These are phyloP conservation scores for Palaemon carinicauda DNA, from an alignment of 1,140 invertebrate genomes.

Conservation along the genomic window DNA sequence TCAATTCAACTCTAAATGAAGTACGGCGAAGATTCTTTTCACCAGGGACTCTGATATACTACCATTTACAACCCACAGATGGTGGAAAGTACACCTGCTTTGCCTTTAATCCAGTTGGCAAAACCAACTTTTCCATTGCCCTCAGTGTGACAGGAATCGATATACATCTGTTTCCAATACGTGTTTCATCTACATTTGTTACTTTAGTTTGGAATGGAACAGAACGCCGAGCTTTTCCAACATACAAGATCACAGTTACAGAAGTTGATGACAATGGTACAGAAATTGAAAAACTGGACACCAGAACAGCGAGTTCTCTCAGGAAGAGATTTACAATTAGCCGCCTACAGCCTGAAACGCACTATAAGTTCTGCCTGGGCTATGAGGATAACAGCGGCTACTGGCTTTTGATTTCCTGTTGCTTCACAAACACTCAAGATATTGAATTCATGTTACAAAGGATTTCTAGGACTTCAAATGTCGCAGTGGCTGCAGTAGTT, in stretches of 20 bases:
- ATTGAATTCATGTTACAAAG: slow-evolving; percentile 62
- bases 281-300: slow-evolving; percentile 63
- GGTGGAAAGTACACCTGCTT: slow-evolving; percentile 62
- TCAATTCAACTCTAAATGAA: slow-evolving; percentile 63
- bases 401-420: slow-evolving; percentile 65
- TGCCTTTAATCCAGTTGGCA: slow-evolving; percentile 61
- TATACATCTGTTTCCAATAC: slow-evolving; percentile 63
- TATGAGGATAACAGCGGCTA: slow-evolving; percentile 60
- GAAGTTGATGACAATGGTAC: slow-evolving; percentile 58
- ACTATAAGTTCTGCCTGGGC: slow-evolving; percentile 67
- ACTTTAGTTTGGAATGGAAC: slow-evolving; percentile 67
- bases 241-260: slow-evolving; percentile 66
- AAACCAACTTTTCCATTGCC: slow-evolving; percentile 43
- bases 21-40: slow-evolving; percentile 62
- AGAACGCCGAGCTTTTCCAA: slow-evolving; percentile 63
- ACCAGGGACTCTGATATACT: slow-evolving; percentile 63
- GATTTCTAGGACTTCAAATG: slow-evolving; percentile 62
- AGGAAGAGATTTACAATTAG: slow-evolving; percentile 65
- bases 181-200: slow-evolving; percentile 64
- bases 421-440: slow-evolving; percentile 61
- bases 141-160: slow-evolving; percentile 63
- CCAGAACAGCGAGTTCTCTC: slow-evolving; percentile 58
- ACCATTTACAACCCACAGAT: slow-evolving; percentile 62
- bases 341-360: slow-evolving; percentile 64
- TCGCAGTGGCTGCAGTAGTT: slow-evolving; percentile 63